Conservation (phyloP, 2,797 vertebrate genomes). For the Lophotriccus pileatus region DNA sequence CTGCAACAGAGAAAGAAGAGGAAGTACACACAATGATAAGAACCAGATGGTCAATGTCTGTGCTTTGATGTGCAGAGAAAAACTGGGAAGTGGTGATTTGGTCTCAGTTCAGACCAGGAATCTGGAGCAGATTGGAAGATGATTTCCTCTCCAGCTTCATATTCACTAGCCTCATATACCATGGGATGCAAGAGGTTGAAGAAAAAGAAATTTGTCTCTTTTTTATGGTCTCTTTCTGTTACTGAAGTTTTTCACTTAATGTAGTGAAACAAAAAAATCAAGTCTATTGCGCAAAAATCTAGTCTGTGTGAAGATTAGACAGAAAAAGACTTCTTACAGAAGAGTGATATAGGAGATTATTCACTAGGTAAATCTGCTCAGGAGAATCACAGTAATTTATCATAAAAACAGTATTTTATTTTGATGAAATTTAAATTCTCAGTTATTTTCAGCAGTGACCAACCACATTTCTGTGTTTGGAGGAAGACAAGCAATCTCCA, state of each 20-base stretch:
- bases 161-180: neutral
- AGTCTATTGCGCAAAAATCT: neutral
- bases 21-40: neutral
- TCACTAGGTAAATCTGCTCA: neutral
- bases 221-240: neutral
- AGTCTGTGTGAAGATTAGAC: neutral
- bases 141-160: neutral
- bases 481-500: neutral
- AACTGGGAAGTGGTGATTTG: neutral
- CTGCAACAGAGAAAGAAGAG: neutral
- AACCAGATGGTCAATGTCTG: neutral
- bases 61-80: neutral
- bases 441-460: neutral
- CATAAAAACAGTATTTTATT: neutral
- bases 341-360: neutral
- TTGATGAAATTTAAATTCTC: neutral
- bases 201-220: neutral
- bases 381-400: neutral
- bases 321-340: neutral
- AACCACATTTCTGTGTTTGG: neutral
- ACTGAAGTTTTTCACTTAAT: neutral
- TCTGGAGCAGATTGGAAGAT: neutral
- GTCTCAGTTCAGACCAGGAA: neutral
- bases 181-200: neutral
- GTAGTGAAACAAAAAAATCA: neutral